Evolutionary conservation across 1,140 invertebrate genomes (phyloP).

Genomic region (Drosophila trapezifrons): DNA sequence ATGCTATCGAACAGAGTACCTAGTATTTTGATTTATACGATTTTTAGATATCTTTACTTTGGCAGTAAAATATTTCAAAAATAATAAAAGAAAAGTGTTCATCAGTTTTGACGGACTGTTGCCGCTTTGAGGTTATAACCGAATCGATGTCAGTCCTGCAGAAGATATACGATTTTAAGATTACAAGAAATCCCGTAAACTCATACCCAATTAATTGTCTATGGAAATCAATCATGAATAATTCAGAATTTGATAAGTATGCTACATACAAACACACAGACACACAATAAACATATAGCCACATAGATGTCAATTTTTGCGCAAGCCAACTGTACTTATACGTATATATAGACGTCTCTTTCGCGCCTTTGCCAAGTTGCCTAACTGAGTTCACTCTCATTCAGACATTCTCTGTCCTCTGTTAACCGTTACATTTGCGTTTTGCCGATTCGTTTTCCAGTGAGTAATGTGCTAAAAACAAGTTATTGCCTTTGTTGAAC

Average conservation of each 20-base stretch:
- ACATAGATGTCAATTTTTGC: conserved; percentile 76
- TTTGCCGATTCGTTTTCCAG: conserved; percentile 28
- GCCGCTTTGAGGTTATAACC: conserved; percentile 19
- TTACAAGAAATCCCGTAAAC: conserved; percentile 17
- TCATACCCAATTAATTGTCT: conserved; percentile 34
- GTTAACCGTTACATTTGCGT: conserved; percentile 23
- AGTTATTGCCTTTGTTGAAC: conserved; percentile 38
- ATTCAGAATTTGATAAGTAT: conserved; percentile 29
- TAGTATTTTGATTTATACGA: conserved; percentile 1
- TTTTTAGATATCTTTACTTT: background rate
- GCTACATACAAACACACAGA: conserved; percentile 17
- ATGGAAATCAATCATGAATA: conserved; percentile 27
- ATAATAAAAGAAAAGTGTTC: conserved; percentile 17
- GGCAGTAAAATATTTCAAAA: conserved; percentile 3
- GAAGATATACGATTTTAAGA: conserved; percentile 58
- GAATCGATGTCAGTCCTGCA: conserved; percentile 18
- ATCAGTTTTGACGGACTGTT: conserved; percentile 18
- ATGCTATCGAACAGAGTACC: conserved; percentile 5
- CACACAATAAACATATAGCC: conserved; percentile 31
- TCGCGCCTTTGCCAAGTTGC: conserved; percentile 77
- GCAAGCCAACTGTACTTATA: conserved; percentile 45
- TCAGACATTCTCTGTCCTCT: conserved; percentile 21
- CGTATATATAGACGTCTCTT: conserved; percentile 46
- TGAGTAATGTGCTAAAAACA: conserved; percentile 44
- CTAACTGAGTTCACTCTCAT: conserved; percentile 66